Conservation (phyloP, 2,888 invertebrate genomes). For the Branchipolynoe longqiensis region DNA sequence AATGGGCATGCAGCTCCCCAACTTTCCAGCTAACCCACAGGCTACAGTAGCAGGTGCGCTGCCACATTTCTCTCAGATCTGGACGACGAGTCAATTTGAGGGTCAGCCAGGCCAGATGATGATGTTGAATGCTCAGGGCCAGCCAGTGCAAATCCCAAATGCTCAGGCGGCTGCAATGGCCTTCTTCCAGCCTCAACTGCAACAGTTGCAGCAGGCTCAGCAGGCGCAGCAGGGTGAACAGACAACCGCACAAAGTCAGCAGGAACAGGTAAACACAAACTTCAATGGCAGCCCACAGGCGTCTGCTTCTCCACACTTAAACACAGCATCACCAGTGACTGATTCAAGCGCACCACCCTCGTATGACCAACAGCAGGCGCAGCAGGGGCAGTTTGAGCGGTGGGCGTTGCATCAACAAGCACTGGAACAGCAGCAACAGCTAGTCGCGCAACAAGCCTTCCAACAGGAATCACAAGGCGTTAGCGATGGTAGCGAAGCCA, state of each 20-base stretch:
- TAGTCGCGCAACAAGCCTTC: constrained; percentile 39
- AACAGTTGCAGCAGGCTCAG: constrained; percentile 51
- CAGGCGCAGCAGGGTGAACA: constrained; percentile 53
- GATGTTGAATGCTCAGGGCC: constrained; percentile 48
- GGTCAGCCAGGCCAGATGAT: constrained; percentile 51
- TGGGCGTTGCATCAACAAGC: constrained; percentile 49
- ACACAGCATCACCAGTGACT: constrained; percentile 36
- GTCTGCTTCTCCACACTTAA: constrained; percentile 39
- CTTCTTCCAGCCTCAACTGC: constrained; percentile 53
- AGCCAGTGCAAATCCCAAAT: constrained; percentile 32
- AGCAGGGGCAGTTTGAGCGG: constrained; percentile 53
- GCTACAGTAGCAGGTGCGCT: constrained; percentile 42
- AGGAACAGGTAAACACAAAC: constrained; percentile 32
- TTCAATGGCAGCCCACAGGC: constrained; percentile 59
- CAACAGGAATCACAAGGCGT: constrained; percentile 38
- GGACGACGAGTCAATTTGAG: constrained; percentile 58
- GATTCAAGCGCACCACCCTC: constrained; percentile 1
- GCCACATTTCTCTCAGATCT: constrained; percentile 62
- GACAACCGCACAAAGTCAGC: not conserved
- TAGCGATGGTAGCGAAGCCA: constrained; percentile 36
- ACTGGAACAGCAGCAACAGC: constrained; percentile 16
- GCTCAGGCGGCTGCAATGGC: constrained; percentile 41
- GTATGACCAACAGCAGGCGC: constrained; percentile 56
- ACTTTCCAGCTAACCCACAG: constrained; percentile 6
- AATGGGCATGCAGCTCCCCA: constrained; percentile 48